These are phyloP conservation scores for Chlorocebus sabaeus DNA, from an alignment of 2,113 vertebrate species.

Conservation along the genomic window DNA sequence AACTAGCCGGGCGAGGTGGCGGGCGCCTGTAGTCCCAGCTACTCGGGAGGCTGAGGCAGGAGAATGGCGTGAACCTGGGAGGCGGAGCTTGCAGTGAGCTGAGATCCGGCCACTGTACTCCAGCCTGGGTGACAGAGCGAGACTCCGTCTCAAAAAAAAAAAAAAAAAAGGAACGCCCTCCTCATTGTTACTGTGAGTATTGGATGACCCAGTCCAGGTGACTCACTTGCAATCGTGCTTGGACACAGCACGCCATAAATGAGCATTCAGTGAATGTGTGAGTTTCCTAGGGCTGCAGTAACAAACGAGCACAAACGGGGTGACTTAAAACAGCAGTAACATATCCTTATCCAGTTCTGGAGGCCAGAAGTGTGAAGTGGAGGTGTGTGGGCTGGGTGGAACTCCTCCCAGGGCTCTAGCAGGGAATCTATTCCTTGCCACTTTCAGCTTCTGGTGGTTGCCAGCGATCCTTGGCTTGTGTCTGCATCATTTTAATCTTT, in stretches of 20 bases:
- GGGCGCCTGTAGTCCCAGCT: too few relatives aligned
- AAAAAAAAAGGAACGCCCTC: background rate
- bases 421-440: too few relatives aligned
- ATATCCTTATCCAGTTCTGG: background rate
- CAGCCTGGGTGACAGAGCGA: too few relatives aligned
- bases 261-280: background rate
- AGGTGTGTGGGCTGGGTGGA: background rate
- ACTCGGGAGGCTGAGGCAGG: too few relatives aligned
- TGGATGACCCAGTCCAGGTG: background rate
- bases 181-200: background rate
- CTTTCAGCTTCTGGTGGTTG: background rate
- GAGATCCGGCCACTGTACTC: too few relatives aligned
- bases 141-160: too few relatives aligned
- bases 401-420: background rate
- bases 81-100: too few relatives aligned
- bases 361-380: background rate
- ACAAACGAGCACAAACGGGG: background rate
- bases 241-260: background rate
- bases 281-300: background rate
- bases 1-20: too few relatives aligned
- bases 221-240: too few relatives aligned
- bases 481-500: background rate
- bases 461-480: background rate
- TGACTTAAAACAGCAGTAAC: background rate
- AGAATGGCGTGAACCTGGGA: too few relatives aligned